Evolutionary conservation across 2,888 invertebrate genomes (phyloP).

Genomic region (Latrodectus elegans): DNA sequence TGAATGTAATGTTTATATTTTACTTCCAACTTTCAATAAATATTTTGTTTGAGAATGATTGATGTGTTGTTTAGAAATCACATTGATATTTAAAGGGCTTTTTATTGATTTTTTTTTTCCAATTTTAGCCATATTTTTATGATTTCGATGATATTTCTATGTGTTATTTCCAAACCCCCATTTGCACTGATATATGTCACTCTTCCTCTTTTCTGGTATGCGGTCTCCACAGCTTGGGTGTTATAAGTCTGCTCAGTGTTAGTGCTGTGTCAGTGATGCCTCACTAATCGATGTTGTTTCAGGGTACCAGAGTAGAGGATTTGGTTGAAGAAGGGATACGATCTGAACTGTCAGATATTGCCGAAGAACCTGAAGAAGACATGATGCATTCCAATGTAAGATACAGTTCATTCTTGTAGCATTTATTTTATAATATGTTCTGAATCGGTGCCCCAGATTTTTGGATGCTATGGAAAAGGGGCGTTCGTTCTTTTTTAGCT

Average conservation of each 20-base stretch:
- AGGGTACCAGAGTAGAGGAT: slow-evolving; percentile 65
- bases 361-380: slow-evolving; percentile 76
- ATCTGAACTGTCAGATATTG: slow-evolving; percentile 77
- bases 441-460: no score
- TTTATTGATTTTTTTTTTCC: slow-evolving; percentile 13
- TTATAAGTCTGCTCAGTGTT: slow-evolving; percentile 44
- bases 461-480: no score
- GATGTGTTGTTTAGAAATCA: background rate
- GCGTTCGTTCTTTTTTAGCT: no score
- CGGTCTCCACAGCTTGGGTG: slow-evolving; percentile 66
- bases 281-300: background rate
- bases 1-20: background rate
- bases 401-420: no score
- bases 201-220: slow-evolving; percentile 39
- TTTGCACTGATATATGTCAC: slow-evolving; percentile 35
- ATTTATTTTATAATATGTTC: no score
- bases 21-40: background rate
- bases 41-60: background rate
- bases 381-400: slow-evolving; percentile 55
- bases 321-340: slow-evolving; percentile 65
- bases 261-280: background rate
- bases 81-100: background rate
- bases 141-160: background rate
- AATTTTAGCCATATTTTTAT: slow-evolving; percentile 7
- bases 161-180: slow-evolving; percentile 24